A percentile compares a stretch with the other conserved stretches of the same genome.
phyloP scores from a whole-genome alignment of 35 echinoderm and acorn worm genomes.

The Ptychodera flava region DNA sequence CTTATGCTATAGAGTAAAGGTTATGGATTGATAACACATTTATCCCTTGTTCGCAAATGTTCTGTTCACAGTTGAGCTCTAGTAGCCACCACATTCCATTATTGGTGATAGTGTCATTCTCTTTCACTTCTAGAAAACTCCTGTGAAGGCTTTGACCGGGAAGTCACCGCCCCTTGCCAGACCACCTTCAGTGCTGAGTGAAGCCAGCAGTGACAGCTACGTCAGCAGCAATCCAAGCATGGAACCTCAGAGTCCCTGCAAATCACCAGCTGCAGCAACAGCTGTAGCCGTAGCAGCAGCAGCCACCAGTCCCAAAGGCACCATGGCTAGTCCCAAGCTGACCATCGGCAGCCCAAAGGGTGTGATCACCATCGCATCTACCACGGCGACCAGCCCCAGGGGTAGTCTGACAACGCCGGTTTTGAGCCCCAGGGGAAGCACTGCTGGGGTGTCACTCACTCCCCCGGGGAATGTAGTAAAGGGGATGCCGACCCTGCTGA shows the following conservation, averaged over 20 bases:
- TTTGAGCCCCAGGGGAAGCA: neutral
- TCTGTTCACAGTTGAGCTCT: too few species aligned
- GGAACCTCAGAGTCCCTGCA: slow-evolving; percentile 21
- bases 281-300: slow-evolving; percentile 2
- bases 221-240: slow-evolving; percentile 22
- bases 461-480: neutral
- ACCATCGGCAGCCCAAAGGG: neutral
- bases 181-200: slow-evolving; percentile 45
- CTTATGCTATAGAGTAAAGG: too few species aligned
- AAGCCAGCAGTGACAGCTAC: slow-evolving; percentile 58
- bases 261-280: slow-evolving; percentile 7
- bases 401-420: neutral
- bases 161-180: slow-evolving; percentile 11
- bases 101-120: too few species aligned
- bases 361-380: neutral
- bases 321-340: neutral
- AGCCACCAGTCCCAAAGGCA: neutral
- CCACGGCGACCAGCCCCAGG: neutral
- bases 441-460: neutral
- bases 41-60: too few species aligned
- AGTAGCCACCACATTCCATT: too few species aligned
- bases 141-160: neutral
- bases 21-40: too few species aligned
- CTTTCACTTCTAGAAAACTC: too few species aligned
- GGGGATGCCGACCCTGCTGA: neutral